A percentile compares a stretch with the other conserved stretches of the same genome.
phyloP scores from a whole-genome alignment of 2,113 vertebrate genomes.

The Forbesichthys papilliferus region DNA sequence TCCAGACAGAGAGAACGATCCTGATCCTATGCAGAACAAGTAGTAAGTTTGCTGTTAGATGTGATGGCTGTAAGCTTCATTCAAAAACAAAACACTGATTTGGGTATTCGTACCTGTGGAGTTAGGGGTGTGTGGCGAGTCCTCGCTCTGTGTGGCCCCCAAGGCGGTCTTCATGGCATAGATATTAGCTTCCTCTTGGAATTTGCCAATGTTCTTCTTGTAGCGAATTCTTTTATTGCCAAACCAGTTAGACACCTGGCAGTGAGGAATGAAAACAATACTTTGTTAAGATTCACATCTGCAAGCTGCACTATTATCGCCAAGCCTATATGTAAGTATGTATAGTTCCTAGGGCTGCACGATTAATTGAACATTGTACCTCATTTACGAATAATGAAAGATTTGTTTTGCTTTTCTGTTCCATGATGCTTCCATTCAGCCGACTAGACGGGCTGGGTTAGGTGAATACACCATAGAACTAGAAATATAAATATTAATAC shows the following conservation, averaged over 20 bases:
- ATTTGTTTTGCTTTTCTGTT: no score
- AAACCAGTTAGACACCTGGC: conserved; percentile 93
- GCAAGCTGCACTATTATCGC: no score
- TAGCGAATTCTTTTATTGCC: conserved; percentile 94
- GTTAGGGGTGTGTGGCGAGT: conserved; percentile 87
- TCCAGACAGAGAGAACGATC: conserved; percentile 88
- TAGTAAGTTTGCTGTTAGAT: background rate
- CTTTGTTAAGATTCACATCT: background rate
- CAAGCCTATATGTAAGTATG: background rate
- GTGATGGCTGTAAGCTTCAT: background rate
- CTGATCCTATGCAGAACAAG: conserved; percentile 77
- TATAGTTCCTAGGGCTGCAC: no score
- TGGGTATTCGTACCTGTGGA: conserved; percentile 75
- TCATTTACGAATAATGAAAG: no score
- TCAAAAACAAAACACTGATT: background rate
- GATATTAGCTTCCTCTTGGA: conserved; percentile 92
- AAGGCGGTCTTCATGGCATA: conserved; percentile 91
- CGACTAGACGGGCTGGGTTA: no score
- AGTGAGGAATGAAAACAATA: background rate
- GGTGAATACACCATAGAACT: no score
- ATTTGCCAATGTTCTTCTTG: conserved; percentile 94
- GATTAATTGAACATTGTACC: no score
- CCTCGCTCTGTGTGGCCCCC: conserved; percentile 83
- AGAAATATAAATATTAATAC: no score
- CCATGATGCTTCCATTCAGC: no score